Evolutionary conservation across 1,140 invertebrate genomes (phyloP), one percentile per base, ranked within the genome.

Genomic region (Oncopodura yosiiana): DNA sequence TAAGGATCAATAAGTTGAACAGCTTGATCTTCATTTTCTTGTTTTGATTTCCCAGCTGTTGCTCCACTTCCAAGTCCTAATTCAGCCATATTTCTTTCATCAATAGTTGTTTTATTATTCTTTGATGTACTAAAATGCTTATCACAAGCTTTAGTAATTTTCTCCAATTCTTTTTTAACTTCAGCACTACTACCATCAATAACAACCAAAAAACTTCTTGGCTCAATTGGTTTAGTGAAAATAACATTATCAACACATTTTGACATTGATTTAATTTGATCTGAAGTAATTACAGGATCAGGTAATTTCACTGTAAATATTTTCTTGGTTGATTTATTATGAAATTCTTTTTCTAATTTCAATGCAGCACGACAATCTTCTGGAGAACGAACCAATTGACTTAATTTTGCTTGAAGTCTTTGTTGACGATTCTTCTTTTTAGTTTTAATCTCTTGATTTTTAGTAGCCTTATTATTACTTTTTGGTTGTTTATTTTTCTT

Each of bases 141-240:
- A n/a, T n/a, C n/a, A n/a, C n/a, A n/a, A n/a, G 38, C 11, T 18
- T 18, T 39, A 6, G 38, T 14, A 11, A 39, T 18, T 8, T 27
- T 30, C 21, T 50, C 53, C 2, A 61, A 3, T 53, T 51, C 59
- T 42, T 61, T 61, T 21, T 52, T 57, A 9, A 53, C 44, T 24
- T 61, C 30, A n/a, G n/a, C n/a, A 18, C 49, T 39, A 38, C 46
- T 41, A 14, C 32, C 49, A 18, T 56, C 53, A 19, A 61, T 41
- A 18, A 57, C 49, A 8, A 61, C 26, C 4, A 53, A 26, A 34
- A 61, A 61, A n/a, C 49, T 44, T 2, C 59, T 11, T 3, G 53
- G 53, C 27, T 61, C 59, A n/a, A 61, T 37, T 27, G 54, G 32
- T 32, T 44, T 52, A 3, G 39, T 32, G 29, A 61, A 61, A 16